These are phyloP conservation scores for Melanotaenia parkinsoni DNA, from an alignment of 2,797 vertebrate species.

Conservation along the genomic window DNA sequence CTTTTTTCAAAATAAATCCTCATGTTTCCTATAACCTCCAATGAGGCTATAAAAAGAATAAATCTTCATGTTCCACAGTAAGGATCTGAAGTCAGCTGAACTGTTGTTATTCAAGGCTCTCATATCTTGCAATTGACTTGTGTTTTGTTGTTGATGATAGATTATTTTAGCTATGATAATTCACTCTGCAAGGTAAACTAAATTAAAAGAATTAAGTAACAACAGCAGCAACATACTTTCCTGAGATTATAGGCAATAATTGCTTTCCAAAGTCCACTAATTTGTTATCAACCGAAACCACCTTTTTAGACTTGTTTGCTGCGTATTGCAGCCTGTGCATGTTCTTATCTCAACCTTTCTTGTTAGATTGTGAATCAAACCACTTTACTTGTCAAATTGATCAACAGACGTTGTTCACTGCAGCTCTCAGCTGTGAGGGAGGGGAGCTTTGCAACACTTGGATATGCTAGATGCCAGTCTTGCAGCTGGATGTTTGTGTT, in stretches of 20 bases:
- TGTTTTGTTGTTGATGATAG: not conserved
- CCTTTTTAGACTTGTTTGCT: conserved; percentile 20
- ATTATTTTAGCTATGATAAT: conserved; percentile 6
- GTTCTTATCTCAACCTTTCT: conserved; percentile 50
- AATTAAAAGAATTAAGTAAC: conserved; percentile 3
- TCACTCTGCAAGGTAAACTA: not conserved
- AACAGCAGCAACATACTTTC: conserved; percentile 22
- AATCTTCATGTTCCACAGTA: not conserved
- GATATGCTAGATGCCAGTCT: conserved; percentile 21
- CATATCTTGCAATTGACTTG: conserved; percentile 63
- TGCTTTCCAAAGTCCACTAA: conserved; percentile 30
- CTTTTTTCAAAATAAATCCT: not conserved
- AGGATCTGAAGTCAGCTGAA: not conserved
- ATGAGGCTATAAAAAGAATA: not conserved
- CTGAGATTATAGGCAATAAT: conserved; percentile 27
- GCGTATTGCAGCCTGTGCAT: conserved; percentile 30
- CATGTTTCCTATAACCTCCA: not conserved
- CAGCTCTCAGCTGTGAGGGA: conserved; percentile 18
- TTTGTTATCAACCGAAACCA: conserved; percentile 47
- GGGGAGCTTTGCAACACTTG: conserved; percentile 2
- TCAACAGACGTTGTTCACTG: conserved; percentile 25
- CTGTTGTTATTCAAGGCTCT: conserved; percentile 35
- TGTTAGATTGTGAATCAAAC: conserved; percentile 60
- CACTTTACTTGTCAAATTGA: conserved; percentile 52
- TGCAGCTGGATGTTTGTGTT: conserved; percentile 59